phyloP scores from a whole-genome alignment of 2,888 invertebrate genomes.

The Oligia fasciuncula region DNA sequence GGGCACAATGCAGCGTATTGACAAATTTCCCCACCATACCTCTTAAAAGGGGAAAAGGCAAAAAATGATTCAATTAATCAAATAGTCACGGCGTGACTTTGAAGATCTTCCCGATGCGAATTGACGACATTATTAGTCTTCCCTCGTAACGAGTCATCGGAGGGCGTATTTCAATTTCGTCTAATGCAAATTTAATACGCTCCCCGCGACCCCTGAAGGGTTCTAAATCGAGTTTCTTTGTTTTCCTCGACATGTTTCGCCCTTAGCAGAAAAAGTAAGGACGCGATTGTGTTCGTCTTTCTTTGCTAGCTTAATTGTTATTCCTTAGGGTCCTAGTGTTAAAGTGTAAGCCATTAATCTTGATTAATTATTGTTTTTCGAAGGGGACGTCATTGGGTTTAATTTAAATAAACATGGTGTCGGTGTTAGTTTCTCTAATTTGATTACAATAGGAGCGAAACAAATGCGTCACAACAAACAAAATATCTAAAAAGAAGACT shows the following conservation, averaged over 20 bases:
- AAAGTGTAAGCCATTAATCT: slow-evolving; percentile 85
- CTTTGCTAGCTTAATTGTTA: slow-evolving; percentile 77
- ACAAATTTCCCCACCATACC: slow-evolving; percentile 70
- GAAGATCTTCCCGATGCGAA: slow-evolving; percentile 82
- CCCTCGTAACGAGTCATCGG: slow-evolving; percentile 86
- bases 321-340: slow-evolving; percentile 78
- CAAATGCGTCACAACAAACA: slow-evolving; percentile 9
- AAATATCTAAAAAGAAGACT: not conserved
- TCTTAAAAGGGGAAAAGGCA: slow-evolving; percentile 71
- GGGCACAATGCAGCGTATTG: slow-evolving; percentile 67
- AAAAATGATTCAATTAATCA: slow-evolving; percentile 89
- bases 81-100: slow-evolving; percentile 87
- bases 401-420: slow-evolving; percentile 69
- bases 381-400: slow-evolving; percentile 65
- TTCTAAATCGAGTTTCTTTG: slow-evolving; percentile 86
- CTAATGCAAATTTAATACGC: slow-evolving; percentile 90
- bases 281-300: slow-evolving; percentile 60
- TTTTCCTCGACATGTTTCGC: slow-evolving; percentile 76
- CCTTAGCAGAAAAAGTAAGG: slow-evolving; percentile 63
- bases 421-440: slow-evolving; percentile 63
- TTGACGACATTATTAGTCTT: slow-evolving; percentile 88
- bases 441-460: slow-evolving; percentile 49
- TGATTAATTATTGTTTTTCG: slow-evolving; percentile 83
- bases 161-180: slow-evolving; percentile 89
- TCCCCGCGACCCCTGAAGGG: slow-evolving; percentile 83